These are phyloP conservation scores for Cyrtodaria siliqua DNA, from an alignment of 2,888 invertebrate species.

Conservation along the genomic window DNA sequence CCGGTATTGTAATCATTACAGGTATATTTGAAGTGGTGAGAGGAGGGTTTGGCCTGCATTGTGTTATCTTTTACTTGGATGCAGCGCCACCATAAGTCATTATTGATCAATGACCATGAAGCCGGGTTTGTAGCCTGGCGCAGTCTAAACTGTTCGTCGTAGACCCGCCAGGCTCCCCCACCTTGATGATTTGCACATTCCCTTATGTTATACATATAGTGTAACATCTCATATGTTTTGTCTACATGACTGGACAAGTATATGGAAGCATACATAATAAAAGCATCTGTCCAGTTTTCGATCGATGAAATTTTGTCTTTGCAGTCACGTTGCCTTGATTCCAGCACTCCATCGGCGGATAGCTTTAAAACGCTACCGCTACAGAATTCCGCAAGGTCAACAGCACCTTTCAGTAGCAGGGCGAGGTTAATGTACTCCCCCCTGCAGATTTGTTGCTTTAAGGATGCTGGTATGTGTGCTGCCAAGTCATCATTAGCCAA, in stretches of 20 bases:
- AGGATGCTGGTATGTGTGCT: slow-evolving; percentile 14
- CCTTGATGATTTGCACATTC: not conserved
- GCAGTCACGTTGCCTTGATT: slow-evolving; percentile 7
- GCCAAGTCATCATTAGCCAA: slow-evolving; percentile 14
- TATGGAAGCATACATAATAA: slow-evolving; percentile 20
- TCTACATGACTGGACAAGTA: slow-evolving; percentile 4
- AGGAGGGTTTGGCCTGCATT: not conserved
- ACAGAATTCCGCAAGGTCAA: slow-evolving; percentile 1
- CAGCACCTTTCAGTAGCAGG: slow-evolving; percentile 2
- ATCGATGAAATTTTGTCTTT: slow-evolving; percentile 4
- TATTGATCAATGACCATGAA: slow-evolving; percentile 23
- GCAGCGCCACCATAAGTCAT: slow-evolving; percentile 33
- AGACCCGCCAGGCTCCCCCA: slow-evolving; percentile 1
- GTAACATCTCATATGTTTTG: slow-evolving; percentile 7
- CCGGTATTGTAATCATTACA: not conserved
- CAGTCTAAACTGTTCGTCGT: slow-evolving; percentile 35
- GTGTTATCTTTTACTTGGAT: not conserved
- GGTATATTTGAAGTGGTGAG: not conserved
- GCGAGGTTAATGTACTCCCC: slow-evolving; percentile 12
- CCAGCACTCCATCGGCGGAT: not conserved
- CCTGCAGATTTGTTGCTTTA: slow-evolving; percentile 10
- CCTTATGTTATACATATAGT: slow-evolving; percentile 29
- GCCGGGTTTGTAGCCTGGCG: slow-evolving; percentile 11
- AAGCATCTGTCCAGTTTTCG: slow-evolving; percentile 36
- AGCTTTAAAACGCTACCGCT: not conserved